These are phyloP conservation scores for Mormyrus hasselquistii DNA, from an alignment of 2,797 vertebrate genomes.

Conservation along the genomic window DNA sequence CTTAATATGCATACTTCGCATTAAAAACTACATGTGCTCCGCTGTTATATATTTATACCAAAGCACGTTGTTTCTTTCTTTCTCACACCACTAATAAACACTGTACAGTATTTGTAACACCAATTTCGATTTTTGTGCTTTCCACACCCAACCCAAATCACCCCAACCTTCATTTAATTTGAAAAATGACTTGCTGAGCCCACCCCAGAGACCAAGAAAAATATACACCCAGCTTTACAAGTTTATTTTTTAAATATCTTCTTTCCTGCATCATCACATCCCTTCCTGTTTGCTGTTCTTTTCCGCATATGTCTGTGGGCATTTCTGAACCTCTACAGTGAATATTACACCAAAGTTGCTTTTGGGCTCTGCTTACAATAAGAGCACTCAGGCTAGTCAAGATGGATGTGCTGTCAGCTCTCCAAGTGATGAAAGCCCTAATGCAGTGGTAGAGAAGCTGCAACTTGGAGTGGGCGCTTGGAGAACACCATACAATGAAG, in stretches of 20 bases:
- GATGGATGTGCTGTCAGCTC: conserved; percentile 80
- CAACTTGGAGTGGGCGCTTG: neutral
- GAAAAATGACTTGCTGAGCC: conserved; percentile 64
- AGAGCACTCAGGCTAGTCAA: conserved; percentile 62
- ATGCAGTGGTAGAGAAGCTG: neutral
- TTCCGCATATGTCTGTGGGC: neutral
- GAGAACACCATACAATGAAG: neutral
- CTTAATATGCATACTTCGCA: neutral
- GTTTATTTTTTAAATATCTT: conserved; percentile 65
- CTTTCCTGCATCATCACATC: neutral
- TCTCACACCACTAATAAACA: conserved; percentile 29
- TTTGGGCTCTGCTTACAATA: conserved; percentile 62
- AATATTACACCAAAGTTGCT: conserved; percentile 50
- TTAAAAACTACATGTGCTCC: neutral
- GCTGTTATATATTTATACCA: conserved; percentile 2
- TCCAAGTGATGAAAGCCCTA: conserved; percentile 59
- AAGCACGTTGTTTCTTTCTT: neutral
- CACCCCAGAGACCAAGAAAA: conserved; percentile 63
- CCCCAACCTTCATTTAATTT: conserved; percentile 63
- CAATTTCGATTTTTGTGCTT: conserved; percentile 60
- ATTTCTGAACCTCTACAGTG: neutral
- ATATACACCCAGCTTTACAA: conserved; percentile 49
- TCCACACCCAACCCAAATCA: conserved; percentile 66
- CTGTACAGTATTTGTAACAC: conserved; percentile 50
- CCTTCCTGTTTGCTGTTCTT: neutral